Evolutionary conservation across 2,797 vertebrate species (phyloP).

Genomic region (Galaxias olidus): DNA sequence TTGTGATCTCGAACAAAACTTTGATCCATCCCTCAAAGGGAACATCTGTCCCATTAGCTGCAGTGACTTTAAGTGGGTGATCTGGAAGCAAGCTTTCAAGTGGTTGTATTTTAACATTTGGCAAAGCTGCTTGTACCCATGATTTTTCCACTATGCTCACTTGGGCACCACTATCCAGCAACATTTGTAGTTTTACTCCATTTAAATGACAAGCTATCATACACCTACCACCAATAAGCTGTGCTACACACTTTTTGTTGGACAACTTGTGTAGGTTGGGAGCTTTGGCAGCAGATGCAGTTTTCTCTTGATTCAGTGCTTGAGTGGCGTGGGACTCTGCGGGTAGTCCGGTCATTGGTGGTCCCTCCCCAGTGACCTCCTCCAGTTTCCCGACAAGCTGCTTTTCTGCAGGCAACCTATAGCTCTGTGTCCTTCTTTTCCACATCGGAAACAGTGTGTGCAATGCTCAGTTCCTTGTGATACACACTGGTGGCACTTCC

Average conservation of each 20-base stretch:
- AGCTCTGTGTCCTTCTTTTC: conserved; percentile 23
- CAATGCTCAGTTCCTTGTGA: too few species aligned
- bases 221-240: conserved; percentile 22
- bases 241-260: conserved; percentile 9
- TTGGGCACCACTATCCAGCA: conserved; percentile 34
- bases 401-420: conserved; percentile 16
- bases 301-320: too few species aligned
- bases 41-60: conserved; percentile 21
- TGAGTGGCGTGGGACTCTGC: too few species aligned
- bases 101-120: conserved; percentile 9
- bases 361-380: conserved; percentile 27
- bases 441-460: conserved; percentile 31
- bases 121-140: conserved; percentile 22
- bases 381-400: conserved; percentile 7
- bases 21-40: conserved; percentile 27
- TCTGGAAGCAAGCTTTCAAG: conserved; percentile 8
- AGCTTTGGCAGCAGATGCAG: too few species aligned
- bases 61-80: conserved; percentile 8
- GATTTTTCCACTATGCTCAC: conserved; percentile 27
- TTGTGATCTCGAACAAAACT: conserved; percentile 23
- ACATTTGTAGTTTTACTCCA: conserved; percentile 18
- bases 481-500: too few species aligned
- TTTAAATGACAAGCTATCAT: conserved; percentile 22
- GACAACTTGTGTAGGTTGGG: too few species aligned
- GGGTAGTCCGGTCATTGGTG: conserved; percentile 17